Conservation (phyloP, 2,797 vertebrate genomes). For the Eidolon dupreanum region DNA sequence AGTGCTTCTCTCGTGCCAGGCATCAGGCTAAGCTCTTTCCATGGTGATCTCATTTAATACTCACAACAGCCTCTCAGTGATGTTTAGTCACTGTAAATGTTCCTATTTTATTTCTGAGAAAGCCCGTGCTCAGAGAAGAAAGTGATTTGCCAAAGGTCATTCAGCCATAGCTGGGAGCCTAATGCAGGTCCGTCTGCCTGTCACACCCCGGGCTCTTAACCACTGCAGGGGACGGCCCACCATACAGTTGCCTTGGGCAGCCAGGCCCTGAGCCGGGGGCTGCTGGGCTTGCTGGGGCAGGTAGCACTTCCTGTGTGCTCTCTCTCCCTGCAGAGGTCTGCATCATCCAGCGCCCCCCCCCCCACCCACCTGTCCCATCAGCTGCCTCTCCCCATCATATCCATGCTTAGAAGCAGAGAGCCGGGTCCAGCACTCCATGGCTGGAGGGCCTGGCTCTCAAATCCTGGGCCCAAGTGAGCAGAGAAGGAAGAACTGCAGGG, state of each 20-base stretch:
- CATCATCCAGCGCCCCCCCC: not conserved
- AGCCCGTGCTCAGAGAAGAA: not conserved
- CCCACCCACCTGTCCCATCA: not conserved
- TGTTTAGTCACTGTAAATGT: not conserved
- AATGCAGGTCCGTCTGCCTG: fast-evolving
- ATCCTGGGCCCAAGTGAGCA: not conserved
- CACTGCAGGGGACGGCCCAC: fast-evolving
- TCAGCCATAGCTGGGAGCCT: not conserved
- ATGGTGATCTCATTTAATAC: not conserved
- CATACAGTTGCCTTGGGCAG: not conserved
- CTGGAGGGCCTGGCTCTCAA: not conserved
- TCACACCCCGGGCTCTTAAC: too few relatives aligned
- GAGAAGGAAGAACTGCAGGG: not conserved
- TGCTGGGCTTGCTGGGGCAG: not conserved
- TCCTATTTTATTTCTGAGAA: not conserved
- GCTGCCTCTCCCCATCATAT: not conserved
- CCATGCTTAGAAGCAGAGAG: not conserved
- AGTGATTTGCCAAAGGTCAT: not conserved
- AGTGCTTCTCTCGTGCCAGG: not conserved
- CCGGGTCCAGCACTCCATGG: fast-evolving
- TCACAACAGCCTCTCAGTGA: fast-evolving
- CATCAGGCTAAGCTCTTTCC: fast-evolving
- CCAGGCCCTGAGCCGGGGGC: not conserved
- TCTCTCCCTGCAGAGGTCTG: not conserved
- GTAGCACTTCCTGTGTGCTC: not conserved